These are phyloP conservation scores for Drosophila acutilabella DNA, from an alignment of 2,888 invertebrate species.

Conservation along the genomic window DNA sequence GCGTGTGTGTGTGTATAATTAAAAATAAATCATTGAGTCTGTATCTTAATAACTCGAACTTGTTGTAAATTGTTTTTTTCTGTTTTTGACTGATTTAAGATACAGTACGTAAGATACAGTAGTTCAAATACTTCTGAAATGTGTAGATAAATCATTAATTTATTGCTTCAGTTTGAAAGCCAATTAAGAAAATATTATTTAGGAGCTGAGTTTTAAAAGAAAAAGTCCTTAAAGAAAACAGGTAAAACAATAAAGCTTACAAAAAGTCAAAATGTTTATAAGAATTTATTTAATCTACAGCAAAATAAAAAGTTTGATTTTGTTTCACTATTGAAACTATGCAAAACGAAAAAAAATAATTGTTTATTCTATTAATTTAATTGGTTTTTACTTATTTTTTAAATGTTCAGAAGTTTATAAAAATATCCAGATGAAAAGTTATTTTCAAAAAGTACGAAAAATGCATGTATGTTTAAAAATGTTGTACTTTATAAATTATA, in stretches of 20 bases:
- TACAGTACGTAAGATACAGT: neutral
- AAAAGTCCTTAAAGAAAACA: neutral
- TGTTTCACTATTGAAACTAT: too few relatives aligned
- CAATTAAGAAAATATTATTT: neutral
- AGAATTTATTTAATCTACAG: too few relatives aligned
- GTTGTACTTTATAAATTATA: too few relatives aligned
- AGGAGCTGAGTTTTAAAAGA: neutral
- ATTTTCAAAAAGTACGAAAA: too few relatives aligned
- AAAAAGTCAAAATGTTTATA: too few relatives aligned
- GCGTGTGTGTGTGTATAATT: conserved; percentile 26
- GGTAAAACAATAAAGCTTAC: neutral
- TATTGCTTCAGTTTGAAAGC: neutral
- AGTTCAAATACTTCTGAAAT: neutral
- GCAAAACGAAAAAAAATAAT: too few relatives aligned
- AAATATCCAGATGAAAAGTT: too few relatives aligned
- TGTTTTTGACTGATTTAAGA: neutral
- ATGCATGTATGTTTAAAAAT: too few relatives aligned
- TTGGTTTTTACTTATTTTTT: too few relatives aligned
- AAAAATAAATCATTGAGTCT: conserved; percentile 42
- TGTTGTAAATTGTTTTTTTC: neutral
- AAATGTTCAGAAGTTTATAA: too few relatives aligned
- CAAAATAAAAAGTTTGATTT: too few relatives aligned
- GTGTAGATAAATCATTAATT: neutral
- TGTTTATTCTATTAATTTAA: too few relatives aligned
- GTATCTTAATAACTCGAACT: neutral